Evolutionary conservation across 2,888 invertebrate species (phyloP).

Genomic region (Euplagia quadripunctaria): DNA sequence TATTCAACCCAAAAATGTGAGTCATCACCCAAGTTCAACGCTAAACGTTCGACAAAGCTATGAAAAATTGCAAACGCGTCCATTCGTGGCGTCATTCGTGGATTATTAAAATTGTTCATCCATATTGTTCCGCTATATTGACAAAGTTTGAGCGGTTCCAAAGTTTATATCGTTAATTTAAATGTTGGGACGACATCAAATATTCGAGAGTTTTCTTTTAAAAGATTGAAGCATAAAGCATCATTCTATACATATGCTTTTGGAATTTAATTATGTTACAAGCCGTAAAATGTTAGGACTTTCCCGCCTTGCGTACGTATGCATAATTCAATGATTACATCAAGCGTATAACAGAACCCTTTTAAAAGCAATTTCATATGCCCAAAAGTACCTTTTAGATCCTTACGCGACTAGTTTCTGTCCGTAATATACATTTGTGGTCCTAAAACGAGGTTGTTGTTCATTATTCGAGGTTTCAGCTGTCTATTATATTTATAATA

Average conservation of each 20-base stretch:
- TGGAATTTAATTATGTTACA: conserved; percentile 57
- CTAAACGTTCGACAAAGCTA: conserved; percentile 63
- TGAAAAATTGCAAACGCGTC: conserved; percentile 64
- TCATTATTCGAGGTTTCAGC: background rate
- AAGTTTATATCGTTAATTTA: conserved; percentile 74
- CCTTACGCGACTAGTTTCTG: conserved; percentile 15
- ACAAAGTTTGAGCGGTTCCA: conserved; percentile 66
- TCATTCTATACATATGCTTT: conserved; percentile 30
- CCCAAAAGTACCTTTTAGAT: conserved; percentile 32
- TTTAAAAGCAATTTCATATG: conserved; percentile 40
- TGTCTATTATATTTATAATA: background rate
- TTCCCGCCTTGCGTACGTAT: conserved; percentile 28
- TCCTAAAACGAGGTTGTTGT: background rate
- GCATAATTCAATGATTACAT: conserved; percentile 47
- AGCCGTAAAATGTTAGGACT: conserved; percentile 37
- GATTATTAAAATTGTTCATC: conserved; percentile 81
- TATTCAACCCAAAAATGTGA: conserved; percentile 54
- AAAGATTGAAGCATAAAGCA: conserved; percentile 32
- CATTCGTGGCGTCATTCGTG: conserved; percentile 63
- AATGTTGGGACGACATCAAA: conserved; percentile 69
- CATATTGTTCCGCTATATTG: conserved; percentile 76
- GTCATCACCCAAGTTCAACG: conserved; percentile 56
- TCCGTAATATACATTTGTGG: conserved; percentile 10
- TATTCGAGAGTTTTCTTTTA: conserved; percentile 57
- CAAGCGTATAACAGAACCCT: conserved; percentile 30